phyloP scores from a whole-genome alignment of 2,113 vertebrate species.

The Protomyctophum bolini region DNA sequence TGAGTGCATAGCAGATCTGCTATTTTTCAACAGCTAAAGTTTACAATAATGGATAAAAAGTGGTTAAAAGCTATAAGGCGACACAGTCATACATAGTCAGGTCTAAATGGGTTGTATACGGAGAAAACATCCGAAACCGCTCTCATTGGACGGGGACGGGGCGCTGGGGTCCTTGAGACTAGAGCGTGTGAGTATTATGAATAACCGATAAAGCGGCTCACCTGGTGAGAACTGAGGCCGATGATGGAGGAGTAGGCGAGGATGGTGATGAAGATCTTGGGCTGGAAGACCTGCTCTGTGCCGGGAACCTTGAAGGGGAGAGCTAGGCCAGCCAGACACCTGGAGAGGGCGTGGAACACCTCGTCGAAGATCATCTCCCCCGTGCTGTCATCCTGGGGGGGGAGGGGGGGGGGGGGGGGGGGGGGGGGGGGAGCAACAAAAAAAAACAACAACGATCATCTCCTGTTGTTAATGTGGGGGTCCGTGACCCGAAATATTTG shows the following conservation, averaged over 20 bases:
- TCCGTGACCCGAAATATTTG: background rate
- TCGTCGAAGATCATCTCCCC: slow-evolving; percentile 98
- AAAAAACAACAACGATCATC: background rate
- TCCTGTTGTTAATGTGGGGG: background rate
- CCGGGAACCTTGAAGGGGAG: slow-evolving; percentile 92
- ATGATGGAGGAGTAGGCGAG: slow-evolving; percentile 97
- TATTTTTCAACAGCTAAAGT: too few species aligned
- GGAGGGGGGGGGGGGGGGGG: slow-evolving; percentile 22
- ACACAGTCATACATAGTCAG: too few species aligned
- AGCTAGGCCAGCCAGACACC: slow-evolving; percentile 88
- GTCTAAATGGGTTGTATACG: too few species aligned
- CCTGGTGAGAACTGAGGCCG: slow-evolving; percentile 94
- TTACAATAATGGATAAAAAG: too few species aligned
- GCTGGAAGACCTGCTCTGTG: slow-evolving; percentile 87
- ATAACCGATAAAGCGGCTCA: slow-evolving; percentile 41
- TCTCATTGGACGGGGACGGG: too few species aligned
- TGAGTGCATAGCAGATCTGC: too few species aligned
- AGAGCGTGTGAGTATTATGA: too few species aligned
- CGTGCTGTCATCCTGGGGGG: slow-evolving; percentile 90
- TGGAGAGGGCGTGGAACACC: slow-evolving; percentile 92
- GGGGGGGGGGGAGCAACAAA: background rate
- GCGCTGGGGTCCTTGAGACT: too few species aligned
- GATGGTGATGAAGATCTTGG: slow-evolving; percentile 96
- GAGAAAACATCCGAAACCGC: too few species aligned
- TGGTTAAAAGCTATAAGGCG: too few species aligned